Conservation (phyloP, 2,888 invertebrate genomes). For the Pinctada fucata region DNA sequence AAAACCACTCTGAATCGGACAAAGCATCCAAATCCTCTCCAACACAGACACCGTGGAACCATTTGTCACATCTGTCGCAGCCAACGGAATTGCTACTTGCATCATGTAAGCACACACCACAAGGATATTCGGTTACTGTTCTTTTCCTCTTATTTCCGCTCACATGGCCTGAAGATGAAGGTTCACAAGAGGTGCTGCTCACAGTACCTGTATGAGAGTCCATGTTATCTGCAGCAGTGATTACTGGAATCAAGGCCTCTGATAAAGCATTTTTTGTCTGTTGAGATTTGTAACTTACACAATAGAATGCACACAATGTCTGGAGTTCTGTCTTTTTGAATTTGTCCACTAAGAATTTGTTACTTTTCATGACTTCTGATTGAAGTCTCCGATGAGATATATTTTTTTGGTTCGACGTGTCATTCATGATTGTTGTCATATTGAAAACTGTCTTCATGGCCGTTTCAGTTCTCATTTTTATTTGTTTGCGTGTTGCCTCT, state of each 20-base stretch:
- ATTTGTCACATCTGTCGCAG: slow-evolving; percentile 22
- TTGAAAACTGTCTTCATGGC: not conserved
- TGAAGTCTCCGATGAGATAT: slow-evolving; percentile 24
- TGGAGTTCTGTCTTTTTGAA: slow-evolving; percentile 13
- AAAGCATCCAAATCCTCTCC: slow-evolving; percentile 10
- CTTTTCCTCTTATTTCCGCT: not conserved
- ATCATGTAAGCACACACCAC: slow-evolving; percentile 19
- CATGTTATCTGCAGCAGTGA: not conserved
- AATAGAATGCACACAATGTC: slow-evolving; percentile 14
- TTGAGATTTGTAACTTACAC: slow-evolving; percentile 8
- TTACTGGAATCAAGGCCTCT: not conserved
- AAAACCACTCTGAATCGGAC: slow-evolving; percentile 17
- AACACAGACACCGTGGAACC: slow-evolving; percentile 22
- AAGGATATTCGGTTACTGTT: slow-evolving; percentile 9
- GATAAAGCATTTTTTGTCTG: slow-evolving; percentile 20
- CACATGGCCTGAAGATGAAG: not conserved
- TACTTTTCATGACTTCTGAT: slow-evolving; percentile 19
- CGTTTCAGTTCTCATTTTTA: slow-evolving; percentile 22
- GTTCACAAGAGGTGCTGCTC: too few species aligned
- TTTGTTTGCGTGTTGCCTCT: slow-evolving; percentile 31
- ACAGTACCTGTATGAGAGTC: not conserved
- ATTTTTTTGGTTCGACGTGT: slow-evolving; percentile 5
- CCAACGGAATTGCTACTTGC: slow-evolving; percentile 15
- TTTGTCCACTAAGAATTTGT: slow-evolving; percentile 10
- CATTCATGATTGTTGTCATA: slow-evolving; percentile 3